Conservation (phyloP, 92 coral and sea anemone genomes). For the Zoanthus sociatus region DNA sequence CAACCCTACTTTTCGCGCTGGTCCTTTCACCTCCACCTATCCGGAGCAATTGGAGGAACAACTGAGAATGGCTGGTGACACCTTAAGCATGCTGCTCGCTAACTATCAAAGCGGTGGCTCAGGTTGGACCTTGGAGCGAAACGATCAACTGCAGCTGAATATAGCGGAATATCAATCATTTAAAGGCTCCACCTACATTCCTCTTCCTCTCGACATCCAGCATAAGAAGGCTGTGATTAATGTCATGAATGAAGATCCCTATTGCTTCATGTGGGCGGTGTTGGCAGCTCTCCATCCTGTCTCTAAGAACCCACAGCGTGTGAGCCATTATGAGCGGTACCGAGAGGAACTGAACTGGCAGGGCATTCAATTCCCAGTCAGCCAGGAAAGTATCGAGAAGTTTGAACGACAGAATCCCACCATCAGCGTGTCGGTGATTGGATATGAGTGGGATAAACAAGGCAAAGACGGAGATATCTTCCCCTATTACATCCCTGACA, state of each 20-base stretch:
- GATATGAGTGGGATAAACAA: too few relatives aligned
- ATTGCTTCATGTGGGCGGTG: constrained; percentile 60
- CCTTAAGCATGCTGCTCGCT: constrained; percentile 4
- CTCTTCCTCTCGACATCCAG: constrained; percentile 49
- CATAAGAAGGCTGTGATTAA: constrained; percentile 59
- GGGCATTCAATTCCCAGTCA: constrained; percentile 58
- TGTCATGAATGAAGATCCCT: constrained; percentile 52
- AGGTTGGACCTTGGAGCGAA: constrained; percentile 63
- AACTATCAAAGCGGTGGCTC: constrained; percentile 65
- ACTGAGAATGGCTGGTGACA: too few relatives aligned
- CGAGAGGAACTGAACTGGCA: constrained; percentile 42
- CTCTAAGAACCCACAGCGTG: constrained; percentile 18
- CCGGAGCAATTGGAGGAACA: too few relatives aligned
- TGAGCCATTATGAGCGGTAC: constrained; percentile 33
- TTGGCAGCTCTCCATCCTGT: constrained; percentile 56
- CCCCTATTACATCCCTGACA: too few relatives aligned
- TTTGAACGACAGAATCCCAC: constrained; percentile 46
- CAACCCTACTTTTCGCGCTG: too few relatives aligned
- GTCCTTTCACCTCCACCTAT: too few relatives aligned
- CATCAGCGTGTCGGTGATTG: too few relatives aligned
- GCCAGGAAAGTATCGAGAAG: constrained; percentile 32
- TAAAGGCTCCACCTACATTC: constrained; percentile 63
- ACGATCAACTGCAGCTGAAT: constrained; percentile 58
- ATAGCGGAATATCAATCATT: constrained; percentile 61
- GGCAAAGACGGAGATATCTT: too few relatives aligned